Base-by-base conservation (phyloP, 2,113 vertebrate genomes). In the Tapirus terrestris region DNA sequence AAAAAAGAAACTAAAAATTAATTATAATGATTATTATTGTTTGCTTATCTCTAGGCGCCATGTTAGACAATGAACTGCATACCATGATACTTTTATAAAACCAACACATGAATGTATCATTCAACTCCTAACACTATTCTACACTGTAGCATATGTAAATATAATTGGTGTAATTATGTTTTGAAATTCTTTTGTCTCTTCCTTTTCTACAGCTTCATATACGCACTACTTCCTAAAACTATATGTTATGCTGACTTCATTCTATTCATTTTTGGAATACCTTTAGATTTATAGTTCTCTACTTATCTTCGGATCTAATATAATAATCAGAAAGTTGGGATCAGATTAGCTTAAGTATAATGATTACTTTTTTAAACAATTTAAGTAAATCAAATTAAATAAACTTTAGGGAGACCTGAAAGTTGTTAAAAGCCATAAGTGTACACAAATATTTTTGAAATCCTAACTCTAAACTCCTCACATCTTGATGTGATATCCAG, bases 391-490 rank as follows among this genome's bases (percentile, higher is more conserved):
- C 76, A 65, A 81, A 51, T 73, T 76, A 89, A 91, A 56, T 58
- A 48, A 93, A 91, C 14, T 89, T 89, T 65, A 82, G 9, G 91
- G 77, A 88, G 77, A 88, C 4, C 21, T 68, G 18, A 84, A 96
- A 85, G 48, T 76, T 85, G 23, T 23, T 76, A 33, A 81, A 84
- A 89, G 11, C 31, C 48, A 39, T 82, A 60, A 48, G 21, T 2
- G 23, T 77, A 45, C 60, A 58, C 25, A 97, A 89, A 88, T 82
- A 70, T 82, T 89, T 92, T 29, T 45, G 61, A 96, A 97, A 94
- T 60, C 67, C 75, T 82, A 90, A 90, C 33, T 73, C 5, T 86
- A 79, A 73, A 86, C 25, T 43, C 20, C 81, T 58, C 70, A 58
- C 11, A 72, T 53, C 20, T 87, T 56, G 27, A 70, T 39, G 8